These are phyloP conservation scores for Xyrauchen texanus DNA, from an alignment of 2,113 vertebrate genomes.

Conservation along the genomic window DNA sequence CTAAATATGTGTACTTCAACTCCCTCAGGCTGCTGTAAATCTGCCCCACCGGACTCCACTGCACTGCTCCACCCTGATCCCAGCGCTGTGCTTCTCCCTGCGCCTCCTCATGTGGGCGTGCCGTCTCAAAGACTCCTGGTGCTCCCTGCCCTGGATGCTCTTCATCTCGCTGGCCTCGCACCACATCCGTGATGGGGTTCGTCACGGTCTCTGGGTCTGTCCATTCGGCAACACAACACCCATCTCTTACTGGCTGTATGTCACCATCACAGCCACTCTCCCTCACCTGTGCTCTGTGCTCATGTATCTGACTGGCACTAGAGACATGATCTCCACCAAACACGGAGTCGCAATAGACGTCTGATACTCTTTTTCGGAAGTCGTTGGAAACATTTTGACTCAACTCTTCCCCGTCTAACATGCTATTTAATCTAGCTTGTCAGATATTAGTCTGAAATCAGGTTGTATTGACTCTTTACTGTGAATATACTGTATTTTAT, in stretches of 20 bases:
- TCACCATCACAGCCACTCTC: constrained; percentile 87
- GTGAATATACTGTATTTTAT: constrained; percentile 2
- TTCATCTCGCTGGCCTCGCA: constrained; percentile 93
- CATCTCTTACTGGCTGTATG: constrained; percentile 91
- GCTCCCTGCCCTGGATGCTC: constrained; percentile 95
- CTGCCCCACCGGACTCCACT: constrained; percentile 88
- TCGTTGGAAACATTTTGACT: too few relatives aligned
- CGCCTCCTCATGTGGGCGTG: constrained; percentile 86
- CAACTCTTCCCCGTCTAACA: too few relatives aligned
- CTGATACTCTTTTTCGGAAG: constrained; percentile 60
- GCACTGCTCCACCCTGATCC: constrained; percentile 92
- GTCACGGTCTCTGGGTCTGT: constrained; percentile 92
- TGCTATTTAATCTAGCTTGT: neutral
- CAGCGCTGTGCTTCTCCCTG: constrained; percentile 80
- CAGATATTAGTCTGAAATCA: constrained; percentile 17
- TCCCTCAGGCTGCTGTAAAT: constrained; percentile 81
- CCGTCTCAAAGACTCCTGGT: constrained; percentile 91
- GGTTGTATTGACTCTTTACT: constrained; percentile 20
- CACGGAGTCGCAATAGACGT: constrained; percentile 89
- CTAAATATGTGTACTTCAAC: neutral
- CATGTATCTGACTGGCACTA: constrained; percentile 93
- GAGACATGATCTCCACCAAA: constrained; percentile 89
- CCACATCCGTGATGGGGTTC: constrained; percentile 88
- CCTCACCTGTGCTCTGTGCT: constrained; percentile 90
- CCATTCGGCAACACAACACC: constrained; percentile 91